Evolutionary conservation across 2,113 vertebrate species (phyloP).

Genomic region (Recurvirostra avosetta): DNA sequence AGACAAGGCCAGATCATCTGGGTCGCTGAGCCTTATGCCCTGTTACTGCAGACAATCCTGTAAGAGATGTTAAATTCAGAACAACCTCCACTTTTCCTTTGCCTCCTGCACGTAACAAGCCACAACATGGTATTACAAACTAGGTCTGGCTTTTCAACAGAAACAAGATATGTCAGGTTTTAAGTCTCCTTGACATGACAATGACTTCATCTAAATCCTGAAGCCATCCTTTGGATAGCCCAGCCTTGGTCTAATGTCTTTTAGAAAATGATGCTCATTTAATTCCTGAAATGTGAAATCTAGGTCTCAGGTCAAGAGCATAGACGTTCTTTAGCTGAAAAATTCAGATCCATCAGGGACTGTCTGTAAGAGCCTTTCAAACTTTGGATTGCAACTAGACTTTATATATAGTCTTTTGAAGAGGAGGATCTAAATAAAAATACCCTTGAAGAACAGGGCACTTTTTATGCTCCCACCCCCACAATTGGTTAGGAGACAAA

Average conservation of each 20-base stretch:
- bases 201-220: conserved; percentile 51
- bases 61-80: neutral
- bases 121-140: neutral
- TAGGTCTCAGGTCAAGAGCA: conserved; percentile 58
- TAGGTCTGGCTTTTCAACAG: neutral
- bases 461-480: neutral
- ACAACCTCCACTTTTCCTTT: neutral
- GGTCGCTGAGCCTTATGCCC: neutral
- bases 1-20: neutral
- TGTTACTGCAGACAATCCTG: neutral
- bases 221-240: conserved; percentile 21
- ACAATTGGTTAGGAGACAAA: neutral
- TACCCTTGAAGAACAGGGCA: neutral
- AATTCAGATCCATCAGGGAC: conserved; percentile 45
- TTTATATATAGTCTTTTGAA: neutral
- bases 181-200: conserved; percentile 60
- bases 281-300: conserved; percentile 60
- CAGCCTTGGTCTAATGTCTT: conserved; percentile 58
- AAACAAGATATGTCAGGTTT: conserved; percentile 28
- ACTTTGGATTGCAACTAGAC: neutral
- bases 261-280: conserved; percentile 58
- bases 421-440: conserved; percentile 39
- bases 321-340: conserved; percentile 40
- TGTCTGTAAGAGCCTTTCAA: conserved; percentile 16
- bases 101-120: neutral